Evolutionary conservation across 2,888 invertebrate genomes (phyloP).

Genomic region (Apamea sordens): DNA sequence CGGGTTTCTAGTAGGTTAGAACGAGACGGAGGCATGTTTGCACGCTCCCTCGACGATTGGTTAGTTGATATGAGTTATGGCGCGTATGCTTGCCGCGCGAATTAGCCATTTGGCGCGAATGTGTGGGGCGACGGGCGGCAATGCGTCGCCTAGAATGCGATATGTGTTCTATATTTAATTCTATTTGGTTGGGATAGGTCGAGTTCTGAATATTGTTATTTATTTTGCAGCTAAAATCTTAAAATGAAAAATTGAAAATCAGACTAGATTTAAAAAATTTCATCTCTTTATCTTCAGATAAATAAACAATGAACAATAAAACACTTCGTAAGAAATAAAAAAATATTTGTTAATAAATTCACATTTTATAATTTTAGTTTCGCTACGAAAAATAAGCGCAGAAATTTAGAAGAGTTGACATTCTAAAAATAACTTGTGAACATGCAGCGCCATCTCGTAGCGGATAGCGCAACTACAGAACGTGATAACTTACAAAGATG

Average conservation of each 20-base stretch:
- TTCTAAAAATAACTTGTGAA: neutral
- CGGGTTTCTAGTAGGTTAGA: conserved; percentile 87
- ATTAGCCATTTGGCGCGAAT: conserved; percentile 88
- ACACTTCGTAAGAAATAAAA: neutral
- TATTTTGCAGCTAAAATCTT: neutral
- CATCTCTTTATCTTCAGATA: neutral
- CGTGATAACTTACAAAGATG: conserved; percentile 2
- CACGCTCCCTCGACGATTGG: conserved; percentile 79
- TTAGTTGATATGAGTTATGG: conserved; percentile 89
- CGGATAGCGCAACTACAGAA: conserved; percentile 75
- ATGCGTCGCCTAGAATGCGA: conserved; percentile 65
- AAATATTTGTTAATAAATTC: neutral
- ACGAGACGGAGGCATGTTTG: conserved; percentile 81
- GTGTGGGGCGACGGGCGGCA: conserved; percentile 83
- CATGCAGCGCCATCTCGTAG: conserved; percentile 80
- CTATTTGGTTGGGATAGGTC: conserved; percentile 66
- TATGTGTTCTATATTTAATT: conserved; percentile 56
- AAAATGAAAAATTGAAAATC: neutral
- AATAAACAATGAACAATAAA: neutral
- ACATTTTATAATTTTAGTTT: neutral
- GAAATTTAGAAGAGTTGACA: neutral
- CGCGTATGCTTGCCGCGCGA: conserved; percentile 88
- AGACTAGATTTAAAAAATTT: too few relatives aligned
- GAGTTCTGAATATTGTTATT: conserved; percentile 29
- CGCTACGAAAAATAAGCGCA: neutral